Evolutionary conservation across 2,797 vertebrate species (phyloP).

Genomic region (Sebastes minor): DNA sequence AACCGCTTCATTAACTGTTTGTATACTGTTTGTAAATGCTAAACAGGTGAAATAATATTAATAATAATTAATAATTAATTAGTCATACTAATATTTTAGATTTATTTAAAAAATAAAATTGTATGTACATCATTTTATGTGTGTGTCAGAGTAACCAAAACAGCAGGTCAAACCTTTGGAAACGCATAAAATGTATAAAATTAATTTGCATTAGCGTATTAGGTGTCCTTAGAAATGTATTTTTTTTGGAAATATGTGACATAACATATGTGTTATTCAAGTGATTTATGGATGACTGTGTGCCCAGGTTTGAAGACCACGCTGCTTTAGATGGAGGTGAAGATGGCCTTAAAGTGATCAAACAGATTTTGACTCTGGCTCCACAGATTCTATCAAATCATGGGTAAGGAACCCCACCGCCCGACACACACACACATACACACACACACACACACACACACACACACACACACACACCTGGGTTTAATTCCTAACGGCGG

Average conservation of each 20-base stretch:
- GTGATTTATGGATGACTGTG: not conserved
- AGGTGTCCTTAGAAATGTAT: not conserved
- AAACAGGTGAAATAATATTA: not conserved
- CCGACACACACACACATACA: not conserved
- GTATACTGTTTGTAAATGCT: not conserved
- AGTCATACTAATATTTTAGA: not conserved
- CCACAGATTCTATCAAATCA: slow-evolving; percentile 82
- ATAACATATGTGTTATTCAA: not conserved
- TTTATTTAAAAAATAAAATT: not conserved
- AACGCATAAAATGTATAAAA: not conserved
- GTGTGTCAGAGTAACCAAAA: not conserved
- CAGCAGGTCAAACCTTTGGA: not conserved
- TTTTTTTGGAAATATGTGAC: not conserved
- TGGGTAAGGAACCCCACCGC: slow-evolving; percentile 82
- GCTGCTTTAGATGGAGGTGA: slow-evolving; percentile 90
- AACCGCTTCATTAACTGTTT: not conserved
- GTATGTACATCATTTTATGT: not conserved
- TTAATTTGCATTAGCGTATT: not conserved
- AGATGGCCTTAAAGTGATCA: slow-evolving; percentile 90
- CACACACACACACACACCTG: slow-evolving; percentile 36
- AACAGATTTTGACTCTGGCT: slow-evolving; percentile 85
- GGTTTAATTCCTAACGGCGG: slow-evolving; percentile 60
- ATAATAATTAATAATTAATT: no score
- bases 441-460: not conserved
- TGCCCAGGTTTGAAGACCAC: slow-evolving; percentile 90